Evolutionary conservation across 2,797 vertebrate genomes (phyloP), one percentile per base, ranked within the genome.

Genomic region (Sarcophilus harrisii): DNA sequence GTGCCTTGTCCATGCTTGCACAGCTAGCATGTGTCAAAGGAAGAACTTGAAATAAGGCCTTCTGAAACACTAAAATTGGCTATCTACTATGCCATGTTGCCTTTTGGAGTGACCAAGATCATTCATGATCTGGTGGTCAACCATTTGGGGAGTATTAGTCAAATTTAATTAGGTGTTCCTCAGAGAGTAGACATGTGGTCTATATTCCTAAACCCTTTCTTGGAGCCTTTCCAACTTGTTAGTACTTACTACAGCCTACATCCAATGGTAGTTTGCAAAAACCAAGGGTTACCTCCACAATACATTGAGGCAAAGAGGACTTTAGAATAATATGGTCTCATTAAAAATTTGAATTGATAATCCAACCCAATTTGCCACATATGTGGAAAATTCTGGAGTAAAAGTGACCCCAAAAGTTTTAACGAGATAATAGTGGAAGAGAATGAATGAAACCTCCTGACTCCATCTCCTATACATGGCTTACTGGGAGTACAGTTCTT

Each of bases 311-410:
- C n/a, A 38, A 81, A 81, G 18, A 73, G 13, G 32, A 66, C 62
- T 66, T 66, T 66, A 66, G 62, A 38, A 57, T 18, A 90, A 28
- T n/a, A 93, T 92, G 89, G 55, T 16, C 60, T 95, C 59, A n/a
- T 4, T 91, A 94, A 96, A 45, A 14, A 57, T 81, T 91, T 81
- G 38, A 62, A 92, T 89, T 81, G 38, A 87, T 49, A 87, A 10
- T 38, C 38, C 73, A 12, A 14, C 8, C 59, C 30, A 91, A 55
- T 57, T 60, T 94, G 60, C 91, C 57, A 91, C 55, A 9, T 57
- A 57, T 57, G 30, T 3, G 38, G 59, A 89, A 94, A 58, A 90
- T 54, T 49, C 29, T 14, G 1, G 28, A 58, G 14, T 32, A 24
- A 57, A 81, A 30, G 49, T 87, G 24, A 32, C 2, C 49, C 58